Conservation (phyloP, 2,113 vertebrate genomes). For the Spea multiplicata region DNA sequence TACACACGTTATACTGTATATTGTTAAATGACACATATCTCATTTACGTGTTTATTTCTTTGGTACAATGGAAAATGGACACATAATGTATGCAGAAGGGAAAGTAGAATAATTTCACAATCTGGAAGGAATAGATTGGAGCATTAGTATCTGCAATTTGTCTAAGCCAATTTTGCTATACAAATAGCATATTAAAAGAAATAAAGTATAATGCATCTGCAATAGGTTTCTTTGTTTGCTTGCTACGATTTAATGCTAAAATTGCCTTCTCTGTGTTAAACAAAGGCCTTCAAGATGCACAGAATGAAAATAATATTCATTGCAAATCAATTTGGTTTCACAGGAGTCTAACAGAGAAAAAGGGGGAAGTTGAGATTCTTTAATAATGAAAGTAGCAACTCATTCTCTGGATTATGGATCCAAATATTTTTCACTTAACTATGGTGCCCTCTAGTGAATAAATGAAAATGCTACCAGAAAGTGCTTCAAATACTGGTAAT, state of each 20-base stretch:
- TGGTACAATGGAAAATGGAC: no score
- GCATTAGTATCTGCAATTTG: constrained; percentile 8
- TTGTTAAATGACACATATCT: no score
- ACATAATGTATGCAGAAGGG: no score
- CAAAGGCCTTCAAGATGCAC: constrained; percentile 30
- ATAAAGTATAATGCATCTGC: constrained; percentile 22
- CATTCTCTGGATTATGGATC: neutral
- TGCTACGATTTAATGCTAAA: constrained; percentile 15
- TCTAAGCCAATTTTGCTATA: constrained; percentile 8
- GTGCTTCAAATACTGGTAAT: neutral
- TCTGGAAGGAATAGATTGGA: no score
- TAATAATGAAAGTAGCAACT: constrained; percentile 19
- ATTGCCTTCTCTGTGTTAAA: constrained; percentile 28
- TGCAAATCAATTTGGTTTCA: constrained; percentile 41
- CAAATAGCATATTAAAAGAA: constrained; percentile 14
- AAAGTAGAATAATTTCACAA: no score
- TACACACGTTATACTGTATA: no score
- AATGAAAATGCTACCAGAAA: neutral
- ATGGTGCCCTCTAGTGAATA: constrained; percentile 16
- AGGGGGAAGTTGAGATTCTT: constrained; percentile 12
- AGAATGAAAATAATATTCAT: constrained; percentile 41
- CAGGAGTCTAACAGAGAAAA: constrained; percentile 24
- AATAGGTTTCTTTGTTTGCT: constrained; percentile 21
- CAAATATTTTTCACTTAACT: neutral
- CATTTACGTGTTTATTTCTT: no score